phyloP scores from a whole-genome alignment of 2,797 vertebrate genomes.

The Gallinago stenura region DNA sequence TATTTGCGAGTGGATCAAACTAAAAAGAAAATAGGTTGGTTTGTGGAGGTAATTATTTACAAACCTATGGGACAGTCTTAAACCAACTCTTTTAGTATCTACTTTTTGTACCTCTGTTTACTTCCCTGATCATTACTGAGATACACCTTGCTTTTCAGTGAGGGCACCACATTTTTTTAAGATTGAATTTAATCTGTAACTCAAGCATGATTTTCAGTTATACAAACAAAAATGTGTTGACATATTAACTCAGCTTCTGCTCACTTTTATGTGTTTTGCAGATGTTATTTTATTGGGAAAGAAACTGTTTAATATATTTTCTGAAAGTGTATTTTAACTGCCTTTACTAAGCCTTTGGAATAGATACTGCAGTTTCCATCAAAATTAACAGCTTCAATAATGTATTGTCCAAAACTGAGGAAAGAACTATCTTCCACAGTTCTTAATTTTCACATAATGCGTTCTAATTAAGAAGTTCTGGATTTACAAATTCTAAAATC shows the following conservation, averaged over 20 bases:
- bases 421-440: not conserved
- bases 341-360: not conserved
- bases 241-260: not conserved
- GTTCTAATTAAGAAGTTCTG: not conserved
- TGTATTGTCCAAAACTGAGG: not conserved
- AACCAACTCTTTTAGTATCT: not conserved
- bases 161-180: not conserved
- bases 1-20: not conserved
- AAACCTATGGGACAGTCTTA: not conserved
- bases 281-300: not conserved
- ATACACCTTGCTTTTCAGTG: not conserved
- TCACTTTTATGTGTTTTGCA: not conserved
- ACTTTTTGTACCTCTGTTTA: not conserved
- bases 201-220: not conserved
- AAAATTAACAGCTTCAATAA: not conserved
- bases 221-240: not conserved
- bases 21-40: not conserved
- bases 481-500: not conserved
- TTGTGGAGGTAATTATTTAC: not conserved
- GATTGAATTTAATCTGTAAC: not conserved
- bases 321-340: not conserved
- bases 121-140: not conserved
- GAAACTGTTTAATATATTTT: not conserved
- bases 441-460: not conserved
- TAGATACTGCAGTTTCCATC: not conserved